Base-by-base conservation (phyloP, 2,797 vertebrate genomes). In the Vireo griseus region DNA sequence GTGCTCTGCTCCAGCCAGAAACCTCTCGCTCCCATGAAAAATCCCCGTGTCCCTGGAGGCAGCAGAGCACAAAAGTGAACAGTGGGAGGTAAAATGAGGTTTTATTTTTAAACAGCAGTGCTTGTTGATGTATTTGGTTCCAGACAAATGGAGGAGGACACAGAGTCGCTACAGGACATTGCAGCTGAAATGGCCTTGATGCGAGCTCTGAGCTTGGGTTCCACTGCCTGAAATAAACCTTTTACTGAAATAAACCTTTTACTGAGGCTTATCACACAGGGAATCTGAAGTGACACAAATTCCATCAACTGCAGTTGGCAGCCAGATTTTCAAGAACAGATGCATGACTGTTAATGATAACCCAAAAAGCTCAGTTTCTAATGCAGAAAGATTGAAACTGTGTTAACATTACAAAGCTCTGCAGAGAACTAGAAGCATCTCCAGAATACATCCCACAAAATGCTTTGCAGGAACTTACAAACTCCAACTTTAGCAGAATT, bases 251-350 rank as follows among this genome's bases (percentile, higher is more conserved):
- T 45, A 86, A 88, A 83, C 25, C 51, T 37, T 71, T 59, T 10
- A 24, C 55, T 61, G 74, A 86, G 83, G 75, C 48, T 69, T 50
- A 66, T 77, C 62, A 47, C 65, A 90, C 77, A 28, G 39, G 54
- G 52, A 63, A 69, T 42, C 21, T 31, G 5, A 59, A 93, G 44
- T 26, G 67, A 95, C 57, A 80, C 39, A 28, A 82, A 85, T 69
- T 37, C 85, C 86, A 71, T 24, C 62, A 55, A 9, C 76, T 73
- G 65, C 86, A 57, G 57, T n/a, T 72, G 84, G 83, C 88, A 94
- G 86, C 29, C 77, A 82, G 77, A n/a, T 75, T 67, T 72, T 33
- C 44, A 62, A 59, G 74, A 94, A 73, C 37, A 88, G 62, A 95
- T 58, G 40, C 15, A 42, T 20, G 35, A 35, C 63, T 81, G 40